Base-by-base conservation (phyloP, 2,113 vertebrate species). In the Mungos mungo region DNA sequence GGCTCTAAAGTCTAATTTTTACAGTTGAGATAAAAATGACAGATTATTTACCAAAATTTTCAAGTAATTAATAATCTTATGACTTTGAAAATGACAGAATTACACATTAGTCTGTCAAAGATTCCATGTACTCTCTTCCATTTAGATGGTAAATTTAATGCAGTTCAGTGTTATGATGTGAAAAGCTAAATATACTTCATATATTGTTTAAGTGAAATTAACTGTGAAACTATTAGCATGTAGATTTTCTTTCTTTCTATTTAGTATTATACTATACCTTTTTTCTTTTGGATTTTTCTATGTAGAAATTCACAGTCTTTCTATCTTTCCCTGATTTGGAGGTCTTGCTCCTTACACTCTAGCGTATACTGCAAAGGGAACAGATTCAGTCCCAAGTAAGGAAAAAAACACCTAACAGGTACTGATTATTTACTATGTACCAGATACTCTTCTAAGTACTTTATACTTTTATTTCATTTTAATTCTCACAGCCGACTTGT, bases 11-110 rank as follows among this genome's bases (percentile, higher is more conserved):
- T 14, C 25, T 88, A 83, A 41, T 63, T 90, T 95, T 86, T 65
- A 66, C 31, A 63, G 25, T 66, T 77, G 35, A 92, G 77, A 95
- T 92, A 90, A 94, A 94, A 69, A 88, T 94, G 18, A 21, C 31
- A 79, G 79, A 18, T 65, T 96, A 83, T 86, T 96, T 93, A 60
- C 29, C 33, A 79, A 87, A 93, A 79, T 4, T 19, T 87, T 87
- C 52, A 68, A 31, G 38, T 95, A 89, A 89, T 88, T 96, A 65
- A 83, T 92, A 76, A 54, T 87, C 88, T 84, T 68, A 63, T 90
- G 35, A 96, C n/a, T 93, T 95, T 76, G 9, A 93, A 91, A 90
- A 90, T 85, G 80, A 85, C 2, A 83, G 18, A 65, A 76, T 95
- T 47, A 35, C 71, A 76, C 71, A 91, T 38, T 92, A 66, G 92